Percentiles rank a stretch among this genome's conserved stretches.
Conservation (phyloP, 92 coral and sea anemone species). For the Metridium senile region DNA sequence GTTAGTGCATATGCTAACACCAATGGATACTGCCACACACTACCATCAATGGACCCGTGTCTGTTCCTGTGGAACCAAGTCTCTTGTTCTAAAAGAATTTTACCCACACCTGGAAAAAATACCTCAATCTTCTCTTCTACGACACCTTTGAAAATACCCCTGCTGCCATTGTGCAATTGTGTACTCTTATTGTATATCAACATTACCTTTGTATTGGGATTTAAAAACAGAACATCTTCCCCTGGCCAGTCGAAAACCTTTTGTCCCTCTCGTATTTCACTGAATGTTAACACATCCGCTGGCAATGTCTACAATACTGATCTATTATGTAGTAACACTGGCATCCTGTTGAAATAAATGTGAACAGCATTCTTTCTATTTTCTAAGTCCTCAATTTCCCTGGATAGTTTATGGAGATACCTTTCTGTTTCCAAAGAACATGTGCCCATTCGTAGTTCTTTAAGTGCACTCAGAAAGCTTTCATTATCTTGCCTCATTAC, state of each 20-base stretch:
- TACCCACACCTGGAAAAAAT: constrained; percentile 20
- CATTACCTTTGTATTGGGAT: too few species aligned
- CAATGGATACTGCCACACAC: constrained; percentile 43
- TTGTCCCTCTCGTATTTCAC: too few species aligned
- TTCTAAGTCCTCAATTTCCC: neutral
- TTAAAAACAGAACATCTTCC: too few species aligned
- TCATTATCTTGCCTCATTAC: constrained; percentile 3
- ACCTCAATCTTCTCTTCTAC: constrained; percentile 16
- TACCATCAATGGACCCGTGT: constrained; percentile 23
- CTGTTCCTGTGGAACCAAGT: constrained; percentile 30
- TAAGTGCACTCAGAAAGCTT: constrained; percentile 5
- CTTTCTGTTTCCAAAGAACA: constrained; percentile 2
- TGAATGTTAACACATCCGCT: neutral
- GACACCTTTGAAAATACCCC: constrained; percentile 8
- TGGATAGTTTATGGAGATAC: neutral
- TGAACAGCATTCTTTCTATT: constrained; percentile 5
- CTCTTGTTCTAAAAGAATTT: neutral
- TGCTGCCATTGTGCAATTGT: neutral
- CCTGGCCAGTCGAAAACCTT: too few species aligned
- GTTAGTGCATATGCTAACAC: constrained; percentile 39
- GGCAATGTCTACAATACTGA: neutral
- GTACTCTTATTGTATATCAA: neutral
- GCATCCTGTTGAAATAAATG: constrained; percentile 26
- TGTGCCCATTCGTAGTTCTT: constrained; percentile 7
- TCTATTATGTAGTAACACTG: constrained; percentile 11